Evolutionary conservation across 2,113 vertebrate species (phyloP), one percentile per base, ranked within the genome.

Genomic region (Pseudorectes ferrugineus): DNA sequence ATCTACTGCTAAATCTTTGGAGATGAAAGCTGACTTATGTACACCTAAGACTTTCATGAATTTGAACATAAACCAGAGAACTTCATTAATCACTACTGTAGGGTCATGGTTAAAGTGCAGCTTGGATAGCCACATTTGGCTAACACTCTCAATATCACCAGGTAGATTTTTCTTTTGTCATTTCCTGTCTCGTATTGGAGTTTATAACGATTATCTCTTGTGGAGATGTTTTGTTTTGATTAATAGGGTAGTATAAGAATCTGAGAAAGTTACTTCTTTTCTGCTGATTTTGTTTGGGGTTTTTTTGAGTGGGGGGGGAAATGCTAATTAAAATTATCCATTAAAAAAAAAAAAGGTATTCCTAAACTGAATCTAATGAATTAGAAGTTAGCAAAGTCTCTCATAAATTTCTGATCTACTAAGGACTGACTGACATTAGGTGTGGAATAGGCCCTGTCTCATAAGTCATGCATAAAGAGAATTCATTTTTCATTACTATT

Each of bases 221-320:
- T n/a, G 18, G 13, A 2, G 16, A 6, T 42, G 2, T 52, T 45
- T 40, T 74, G 3, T 20, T 35, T 45, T 61, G 4, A 42, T 72
- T 62, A 31, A 36, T 24, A 61, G 11, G 8, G 5, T 1, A 11
- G 49, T 25, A 35, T 18, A 59, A 70, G 14, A 54, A 6, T 61
- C 29, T 33, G 7, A 65, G 21, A 58, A 73, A 70, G 24, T 59
- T 26, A 16, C 6, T 61, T 48, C 2, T 70, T 55, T 59, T 61
- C 12, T 15, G 2, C 20, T 46, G 6, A 3, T 61, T 55, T 71
- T 74, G 8, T 62, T n/a, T 31, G 18, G 4, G 3, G 2, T 0
- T 23, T 36, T 81, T 75, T 29, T 29, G 9, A 12, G 5, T 20
- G 22, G 3, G 3, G 3, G 43, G 10, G 3, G 1, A 12, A 35